Conservation (phyloP, 2,797 vertebrate genomes). For the Bovichtus diacanthus region DNA sequence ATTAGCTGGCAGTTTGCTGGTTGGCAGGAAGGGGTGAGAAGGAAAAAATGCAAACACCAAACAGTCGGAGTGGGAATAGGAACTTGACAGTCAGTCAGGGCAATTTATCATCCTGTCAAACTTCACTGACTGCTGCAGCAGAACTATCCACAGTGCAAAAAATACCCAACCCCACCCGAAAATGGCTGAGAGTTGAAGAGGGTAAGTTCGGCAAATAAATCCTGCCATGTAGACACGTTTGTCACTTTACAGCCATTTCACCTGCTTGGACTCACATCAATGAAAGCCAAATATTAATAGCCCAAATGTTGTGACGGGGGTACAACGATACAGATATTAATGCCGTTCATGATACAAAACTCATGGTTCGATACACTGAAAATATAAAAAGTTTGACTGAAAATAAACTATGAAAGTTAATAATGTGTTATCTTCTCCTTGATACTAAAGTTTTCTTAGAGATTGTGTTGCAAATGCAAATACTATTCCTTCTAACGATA, state of each 20-base stretch:
- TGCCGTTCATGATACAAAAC: background rate
- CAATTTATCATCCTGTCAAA: slow-evolving; percentile 85
- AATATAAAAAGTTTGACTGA: background rate
- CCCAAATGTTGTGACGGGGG: background rate
- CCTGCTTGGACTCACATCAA: slow-evolving; percentile 51
- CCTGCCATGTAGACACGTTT: slow-evolving; percentile 65
- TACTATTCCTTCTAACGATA: background rate
- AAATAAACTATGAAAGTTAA: background rate
- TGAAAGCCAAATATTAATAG: slow-evolving; percentile 1
- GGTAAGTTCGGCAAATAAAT: slow-evolving; percentile 50
- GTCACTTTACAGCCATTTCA: slow-evolving; percentile 62
- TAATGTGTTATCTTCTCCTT: background rate
- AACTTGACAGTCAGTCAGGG: slow-evolving; percentile 82
- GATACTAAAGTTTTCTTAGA: background rate
- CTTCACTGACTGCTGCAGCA: slow-evolving; percentile 80
- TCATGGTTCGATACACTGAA: background rate
- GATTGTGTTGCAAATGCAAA: background rate
- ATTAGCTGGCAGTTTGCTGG: slow-evolving; percentile 73
- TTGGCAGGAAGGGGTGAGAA: slow-evolving; percentile 61
- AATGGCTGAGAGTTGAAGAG: slow-evolving; percentile 61
- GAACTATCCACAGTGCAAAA: slow-evolving; percentile 70
- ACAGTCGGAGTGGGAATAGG: slow-evolving; percentile 71
- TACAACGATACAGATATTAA: background rate
- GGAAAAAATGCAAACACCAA: slow-evolving; percentile 73
- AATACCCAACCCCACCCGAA: slow-evolving; percentile 24